Evolutionary conservation across 2,888 invertebrate genomes (phyloP).

Genomic region (Stenodera caucasica): DNA sequence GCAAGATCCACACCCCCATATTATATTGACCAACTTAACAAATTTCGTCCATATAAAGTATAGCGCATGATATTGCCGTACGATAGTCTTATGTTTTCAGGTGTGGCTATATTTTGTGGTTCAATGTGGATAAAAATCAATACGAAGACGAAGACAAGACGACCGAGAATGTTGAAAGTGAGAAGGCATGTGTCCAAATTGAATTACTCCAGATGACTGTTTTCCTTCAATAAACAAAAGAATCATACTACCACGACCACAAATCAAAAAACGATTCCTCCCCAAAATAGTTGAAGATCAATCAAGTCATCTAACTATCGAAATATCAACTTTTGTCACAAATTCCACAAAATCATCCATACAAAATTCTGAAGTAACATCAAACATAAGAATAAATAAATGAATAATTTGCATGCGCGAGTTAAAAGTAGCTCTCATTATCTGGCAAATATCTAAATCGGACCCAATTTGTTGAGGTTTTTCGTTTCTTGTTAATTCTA

Average conservation of each 20-base stretch:
- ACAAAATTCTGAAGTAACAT: too few relatives aligned
- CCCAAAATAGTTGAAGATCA: too few relatives aligned
- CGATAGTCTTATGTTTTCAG: slow-evolving; percentile 43
- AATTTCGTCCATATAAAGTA: slow-evolving; percentile 30
- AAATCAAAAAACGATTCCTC: too few relatives aligned
- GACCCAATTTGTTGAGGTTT: neutral
- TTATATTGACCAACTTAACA: slow-evolving; percentile 32
- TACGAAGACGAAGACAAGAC: slow-evolving; percentile 43
- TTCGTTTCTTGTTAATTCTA: too few relatives aligned
- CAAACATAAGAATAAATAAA: too few relatives aligned
- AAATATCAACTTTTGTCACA: too few relatives aligned
- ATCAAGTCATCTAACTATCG: too few relatives aligned
- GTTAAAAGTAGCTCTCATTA: neutral
- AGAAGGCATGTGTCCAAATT: slow-evolving; percentile 40
- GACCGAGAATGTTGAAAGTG: slow-evolving; percentile 42
- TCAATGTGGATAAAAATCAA: slow-evolving; percentile 48
- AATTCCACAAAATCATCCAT: too few relatives aligned
- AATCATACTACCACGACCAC: neutral
- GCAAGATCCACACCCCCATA: slow-evolving; percentile 42
- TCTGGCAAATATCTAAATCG: neutral
- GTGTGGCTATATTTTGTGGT: slow-evolving; percentile 46
- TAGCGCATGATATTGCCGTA: slow-evolving; percentile 27
- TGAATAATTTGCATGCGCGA: neutral
- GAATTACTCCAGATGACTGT: slow-evolving; percentile 23
- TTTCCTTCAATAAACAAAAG: slow-evolving; percentile 22